Evolutionary conservation across 2,888 invertebrate species (phyloP).

Genomic region (Scrobipalpa costella): DNA sequence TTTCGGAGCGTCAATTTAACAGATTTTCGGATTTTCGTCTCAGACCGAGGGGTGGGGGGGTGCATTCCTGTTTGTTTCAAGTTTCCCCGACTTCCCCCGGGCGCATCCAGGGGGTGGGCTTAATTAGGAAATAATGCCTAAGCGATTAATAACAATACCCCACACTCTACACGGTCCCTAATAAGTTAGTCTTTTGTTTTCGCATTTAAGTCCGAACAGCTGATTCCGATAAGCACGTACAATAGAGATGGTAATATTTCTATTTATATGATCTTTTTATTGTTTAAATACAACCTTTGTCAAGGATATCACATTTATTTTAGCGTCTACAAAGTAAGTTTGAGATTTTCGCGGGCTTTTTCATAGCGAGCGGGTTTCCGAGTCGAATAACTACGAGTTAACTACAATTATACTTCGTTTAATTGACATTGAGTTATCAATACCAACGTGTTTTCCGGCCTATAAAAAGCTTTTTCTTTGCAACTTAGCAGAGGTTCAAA

Average conservation of each 20-base stretch:
- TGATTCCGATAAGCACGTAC: constrained; percentile 30
- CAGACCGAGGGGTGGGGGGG: constrained; percentile 41
- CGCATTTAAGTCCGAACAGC: constrained; percentile 31
- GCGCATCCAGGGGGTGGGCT: constrained; percentile 69
- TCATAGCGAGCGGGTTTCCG: no score
- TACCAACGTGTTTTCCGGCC: no score
- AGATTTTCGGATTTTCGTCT: constrained; percentile 68
- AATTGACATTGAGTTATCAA: no score
- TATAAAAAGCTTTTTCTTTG: no score
- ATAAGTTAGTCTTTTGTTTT: constrained; percentile 51
- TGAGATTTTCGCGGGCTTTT: no score
- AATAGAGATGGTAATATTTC: not conserved
- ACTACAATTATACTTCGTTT: no score
- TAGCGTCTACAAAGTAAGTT: no score
- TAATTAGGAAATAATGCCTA: constrained; percentile 79
- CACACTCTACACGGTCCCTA: constrained; percentile 49
- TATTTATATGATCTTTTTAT: no score
- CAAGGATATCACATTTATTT: no score
- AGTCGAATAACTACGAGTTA: no score
- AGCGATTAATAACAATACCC: constrained; percentile 77
- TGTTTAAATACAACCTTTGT: no score
- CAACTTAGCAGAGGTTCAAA: no score
- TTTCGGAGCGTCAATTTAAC: constrained; percentile 61
- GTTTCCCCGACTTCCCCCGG: constrained; percentile 59
- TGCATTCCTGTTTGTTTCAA: constrained; percentile 65